Evolutionary conservation across 92 coral and sea anemone species (phyloP), one percentile per base, ranked within the genome.

Genomic region (Muricea muricata): DNA sequence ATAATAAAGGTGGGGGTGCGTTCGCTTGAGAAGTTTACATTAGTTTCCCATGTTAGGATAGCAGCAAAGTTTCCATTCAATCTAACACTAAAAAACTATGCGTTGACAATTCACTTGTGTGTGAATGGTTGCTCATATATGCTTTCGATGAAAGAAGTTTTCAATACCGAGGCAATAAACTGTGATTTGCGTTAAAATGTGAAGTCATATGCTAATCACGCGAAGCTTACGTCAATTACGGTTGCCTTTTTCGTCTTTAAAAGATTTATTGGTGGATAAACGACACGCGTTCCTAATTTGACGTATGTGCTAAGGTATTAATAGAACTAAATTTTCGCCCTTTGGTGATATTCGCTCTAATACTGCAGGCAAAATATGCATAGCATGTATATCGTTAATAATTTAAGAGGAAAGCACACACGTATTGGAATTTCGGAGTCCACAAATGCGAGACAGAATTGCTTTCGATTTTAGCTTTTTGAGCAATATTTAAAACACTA

Each of bases 201-300:
- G 28, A 9, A 24, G 31, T 4, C 65, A n/a, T n/a, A 63, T 63
- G 37, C 37, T 30, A 63, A 57, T 32, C 65, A 57, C 7, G 30
- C 21, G 0, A 8, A 60, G 15, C 3, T 24, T 60, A 60, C 68
- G 68, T 60, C 68, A 60, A 60, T 60, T 60, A 60, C 24, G 68
- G 26, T 60, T 60, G 68, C 24, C 26, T 24, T 31, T 60, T 60
- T 25, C 68, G 12, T 23, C 68, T 60, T 60, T 8, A 60, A 60
- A 15, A 60, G 34, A 60, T 24, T 28, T 60, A 60, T 60, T 60
- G 68, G 21, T 31, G 30, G 28, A 60, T 60, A 60, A 60, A 11
- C 68, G 26, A 14, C 68, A 60, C 68, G 68, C 68, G 11, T 24
- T 60, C 32, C 68, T 60, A 60, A 60, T 60, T 54, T 60, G 23